A percentile compares a stretch with the other conserved stretches of the same genome.
These are phyloP conservation scores for Conchocele bisecta DNA, from an alignment of 2,888 invertebrate genomes.

Conservation along the genomic window DNA sequence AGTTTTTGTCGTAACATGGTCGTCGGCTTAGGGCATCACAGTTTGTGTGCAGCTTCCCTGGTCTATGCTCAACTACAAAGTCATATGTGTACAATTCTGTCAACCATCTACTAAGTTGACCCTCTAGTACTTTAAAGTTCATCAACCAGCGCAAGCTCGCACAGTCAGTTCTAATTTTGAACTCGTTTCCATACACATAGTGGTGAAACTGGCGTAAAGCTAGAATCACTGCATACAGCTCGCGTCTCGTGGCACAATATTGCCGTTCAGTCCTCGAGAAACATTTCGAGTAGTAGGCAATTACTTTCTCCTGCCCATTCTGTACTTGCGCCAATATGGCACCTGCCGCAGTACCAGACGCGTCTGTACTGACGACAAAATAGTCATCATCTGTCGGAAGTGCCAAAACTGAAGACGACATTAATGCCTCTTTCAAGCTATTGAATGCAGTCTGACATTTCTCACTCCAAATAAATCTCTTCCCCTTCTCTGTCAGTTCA, in stretches of 20 bases:
- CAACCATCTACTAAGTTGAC: constrained; percentile 25
- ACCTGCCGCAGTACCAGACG: constrained; percentile 25
- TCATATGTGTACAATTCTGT: constrained; percentile 23
- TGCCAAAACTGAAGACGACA: constrained; percentile 38
- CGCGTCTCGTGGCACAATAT: constrained; percentile 24
- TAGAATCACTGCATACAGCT: constrained; percentile 13
- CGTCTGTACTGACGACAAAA: constrained; percentile 32
- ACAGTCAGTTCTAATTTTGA: constrained; percentile 22
- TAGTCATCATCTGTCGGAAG: constrained; percentile 36
- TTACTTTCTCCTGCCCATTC: constrained; percentile 30
- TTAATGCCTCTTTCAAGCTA: constrained; percentile 30
- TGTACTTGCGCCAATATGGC: constrained; percentile 38
- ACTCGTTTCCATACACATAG: constrained; percentile 14
- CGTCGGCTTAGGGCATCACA: constrained; percentile 26
- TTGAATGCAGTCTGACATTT: constrained; percentile 43
- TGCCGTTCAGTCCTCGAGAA: constrained; percentile 17
- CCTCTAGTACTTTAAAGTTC: constrained; percentile 26
- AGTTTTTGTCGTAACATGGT: constrained; percentile 19
- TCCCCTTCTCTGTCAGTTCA: constrained; percentile 21
- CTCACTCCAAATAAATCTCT: constrained; percentile 30
- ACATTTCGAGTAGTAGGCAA: constrained; percentile 42
- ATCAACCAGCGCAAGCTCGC: constrained; percentile 16
- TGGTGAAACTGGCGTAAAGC: constrained; percentile 24
- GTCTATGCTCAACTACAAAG: constrained; percentile 23
- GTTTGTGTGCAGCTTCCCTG: constrained; percentile 25